Evolutionary conservation across 2,888 invertebrate genomes (phyloP), one percentile per base, ranked within the genome.

Genomic region (Candidula unifasciata): DNA sequence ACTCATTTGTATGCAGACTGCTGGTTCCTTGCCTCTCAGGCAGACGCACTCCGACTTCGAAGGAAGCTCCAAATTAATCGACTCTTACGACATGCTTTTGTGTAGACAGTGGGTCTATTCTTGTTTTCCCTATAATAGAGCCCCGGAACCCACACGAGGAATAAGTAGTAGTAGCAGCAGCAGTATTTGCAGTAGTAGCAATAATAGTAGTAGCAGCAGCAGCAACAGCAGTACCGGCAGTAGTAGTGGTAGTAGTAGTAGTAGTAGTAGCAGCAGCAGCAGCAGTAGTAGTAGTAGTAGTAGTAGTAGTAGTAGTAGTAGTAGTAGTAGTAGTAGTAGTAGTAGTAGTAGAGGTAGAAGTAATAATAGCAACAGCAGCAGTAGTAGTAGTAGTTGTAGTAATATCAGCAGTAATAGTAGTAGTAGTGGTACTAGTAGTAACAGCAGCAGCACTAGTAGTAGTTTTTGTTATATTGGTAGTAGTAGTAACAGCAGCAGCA

Each of bases 241-340:
- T 60, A 60, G 60, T 60, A 60, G 60, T 60, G 16, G 60, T 60
- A 60, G 2, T 16, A 60, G 60, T 16, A n/a, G 2, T 16, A n/a
- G 60, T 16, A 60, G 60, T 16, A 60, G 60, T 60, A 60, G 60
- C n/a, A 60, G 60, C n/a, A 60, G 60, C n/a, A 60, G 60, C n/a
- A 60, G 60, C n/a, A 60, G 60, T 60, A 60, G 60, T 60, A 60
- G 60, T 60, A n/a, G 5, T 60, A 60, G 60, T 60, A 60, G 60
- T 60, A 60, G 60, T 60, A n/a, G 60, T 60, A 60, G 60, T 60
- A 60, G 60, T 60, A 60, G 60, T 60, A n/a, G 60, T 60, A 60
- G 16, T 60, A n/a, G 60, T 60, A 16, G 60, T 60, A 16, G 60
- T 60, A 16, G 60, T 60, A n/a, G 60, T 60, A 60, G 60, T 60